Percentiles rank a stretch among this genome's conserved stretches.
These are phyloP conservation scores for Eciton burchellii DNA, from an alignment of 1,140 invertebrate species.

Conservation along the genomic window DNA sequence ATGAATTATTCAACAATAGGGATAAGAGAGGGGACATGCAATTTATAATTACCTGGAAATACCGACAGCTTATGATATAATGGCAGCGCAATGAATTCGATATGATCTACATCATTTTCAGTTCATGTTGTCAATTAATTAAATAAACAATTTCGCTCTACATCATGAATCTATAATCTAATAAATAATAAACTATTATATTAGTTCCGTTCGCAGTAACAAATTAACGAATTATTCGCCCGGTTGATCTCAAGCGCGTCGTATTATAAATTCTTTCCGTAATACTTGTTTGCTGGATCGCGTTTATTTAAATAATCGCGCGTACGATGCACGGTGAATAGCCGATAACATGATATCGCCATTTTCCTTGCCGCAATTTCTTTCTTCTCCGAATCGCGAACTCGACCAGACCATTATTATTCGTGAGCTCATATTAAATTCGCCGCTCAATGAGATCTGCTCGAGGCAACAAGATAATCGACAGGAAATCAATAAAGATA, in stretches of 20 bases:
- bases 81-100: slow-evolving; percentile 59
- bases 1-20: slow-evolving; percentile 55
- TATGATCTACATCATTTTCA: slow-evolving; percentile 58
- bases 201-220: slow-evolving; percentile 22
- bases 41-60: slow-evolving; percentile 54
- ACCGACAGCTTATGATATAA: slow-evolving; percentile 60
- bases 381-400: neutral
- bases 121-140: slow-evolving; percentile 50
- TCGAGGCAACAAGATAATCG: neutral
- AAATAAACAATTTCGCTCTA: slow-evolving; percentile 55
- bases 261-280: neutral
- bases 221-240: slow-evolving; percentile 50
- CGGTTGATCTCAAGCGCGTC: neutral
- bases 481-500: neutral
- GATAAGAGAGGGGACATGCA: slow-evolving; percentile 32
- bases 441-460: neutral
- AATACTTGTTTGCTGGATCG: neutral
- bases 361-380: neutral
- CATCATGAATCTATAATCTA: slow-evolving; percentile 51
- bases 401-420: no score
- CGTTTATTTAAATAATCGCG: neutral
- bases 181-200: slow-evolving; percentile 52
- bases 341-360: neutral
- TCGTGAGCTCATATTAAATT: neutral
- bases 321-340: neutral